These are phyloP conservation scores for Isaurus tuberculatus DNA, from an alignment of 92 coral and sea anemone species.

Conservation along the genomic window DNA sequence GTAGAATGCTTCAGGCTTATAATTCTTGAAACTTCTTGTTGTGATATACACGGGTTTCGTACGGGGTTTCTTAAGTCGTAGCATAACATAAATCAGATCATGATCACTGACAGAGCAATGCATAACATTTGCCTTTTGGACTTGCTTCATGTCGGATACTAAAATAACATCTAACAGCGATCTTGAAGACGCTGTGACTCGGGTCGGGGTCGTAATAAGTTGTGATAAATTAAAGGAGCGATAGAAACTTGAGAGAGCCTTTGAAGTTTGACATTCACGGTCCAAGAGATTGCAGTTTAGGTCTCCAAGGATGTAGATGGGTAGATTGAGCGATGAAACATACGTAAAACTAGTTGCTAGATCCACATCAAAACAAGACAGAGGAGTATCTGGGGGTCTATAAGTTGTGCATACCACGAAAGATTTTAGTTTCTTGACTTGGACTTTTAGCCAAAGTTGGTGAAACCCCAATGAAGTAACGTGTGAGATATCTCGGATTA, in stretches of 20 bases:
- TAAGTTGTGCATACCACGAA: background rate
- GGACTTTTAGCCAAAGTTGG: background rate
- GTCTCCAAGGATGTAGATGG: background rate
- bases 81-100: conserved; percentile 42
- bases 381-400: background rate
- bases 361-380: background rate
- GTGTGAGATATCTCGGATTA: background rate
- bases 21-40: conserved; percentile 54
- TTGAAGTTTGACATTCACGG: conserved; percentile 24
- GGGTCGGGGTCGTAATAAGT: conserved; percentile 28
- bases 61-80: conserved; percentile 42
- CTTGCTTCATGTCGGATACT: background rate
- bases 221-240: conserved; percentile 39
- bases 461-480: background rate
- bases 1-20: conserved; percentile 31
- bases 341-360: no score
- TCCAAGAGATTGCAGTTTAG: conserved; percentile 52
- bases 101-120: conserved; percentile 51
- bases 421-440: background rate
- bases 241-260: conserved; percentile 28
- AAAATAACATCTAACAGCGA: conserved; percentile 25
- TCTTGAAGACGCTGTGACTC: conserved; percentile 37
- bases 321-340: background rate
- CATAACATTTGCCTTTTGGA: conserved; percentile 38
- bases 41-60: conserved; percentile 45